Base-by-base conservation (phyloP, 1,140 invertebrate genomes). In the Rhopalosiphum maidis region DNA sequence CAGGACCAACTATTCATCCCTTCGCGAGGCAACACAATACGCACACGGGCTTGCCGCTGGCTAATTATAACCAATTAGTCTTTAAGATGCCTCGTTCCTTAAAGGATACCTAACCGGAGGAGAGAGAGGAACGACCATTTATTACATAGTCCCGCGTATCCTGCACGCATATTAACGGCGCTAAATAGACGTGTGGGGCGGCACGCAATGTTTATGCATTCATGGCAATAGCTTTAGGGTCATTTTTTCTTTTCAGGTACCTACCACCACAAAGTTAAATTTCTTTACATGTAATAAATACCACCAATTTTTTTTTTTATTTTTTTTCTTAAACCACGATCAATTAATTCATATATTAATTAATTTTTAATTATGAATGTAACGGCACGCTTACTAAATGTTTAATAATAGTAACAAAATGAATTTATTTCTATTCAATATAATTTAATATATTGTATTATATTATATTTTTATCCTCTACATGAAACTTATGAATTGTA, bases 21-120 rank as follows among this genome's bases (percentile, higher is more conserved):
- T 92, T 51, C 90, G 68, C n/a, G 68, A 46, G 60, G 37, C 68
- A 46, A 92, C 77, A 92, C 91, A 92, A 92, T 92, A 82, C 90
- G 46, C 46, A 51, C 43, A 25, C 68, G 68, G 43, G 68, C 30
- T 25, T 46, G 91, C 91, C 77, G 35, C 82, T 37, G 91, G 77
- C 91, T 93, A 93, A 93, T 93, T 93, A 93, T 93, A 93, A 93
- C 91, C 91, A 93, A 93, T 93, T 93, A 93, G 91, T 93, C 91
- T 93, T 85, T 93, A 93, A 93, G 91, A 93, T 30, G 91, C 68
- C 48, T 93, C 46, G 77, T 43, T 55, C 77, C 48, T 85, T 85
- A 77, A 54, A 51, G 77, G 91, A 85, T 82, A 93, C 68, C 90
- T 48, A 25, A 11, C 41, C 46, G 43, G 21, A 9, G 68, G 9